These are phyloP conservation scores for Diloba caeruleocephala DNA, from an alignment of 2,888 invertebrate species.

Conservation along the genomic window DNA sequence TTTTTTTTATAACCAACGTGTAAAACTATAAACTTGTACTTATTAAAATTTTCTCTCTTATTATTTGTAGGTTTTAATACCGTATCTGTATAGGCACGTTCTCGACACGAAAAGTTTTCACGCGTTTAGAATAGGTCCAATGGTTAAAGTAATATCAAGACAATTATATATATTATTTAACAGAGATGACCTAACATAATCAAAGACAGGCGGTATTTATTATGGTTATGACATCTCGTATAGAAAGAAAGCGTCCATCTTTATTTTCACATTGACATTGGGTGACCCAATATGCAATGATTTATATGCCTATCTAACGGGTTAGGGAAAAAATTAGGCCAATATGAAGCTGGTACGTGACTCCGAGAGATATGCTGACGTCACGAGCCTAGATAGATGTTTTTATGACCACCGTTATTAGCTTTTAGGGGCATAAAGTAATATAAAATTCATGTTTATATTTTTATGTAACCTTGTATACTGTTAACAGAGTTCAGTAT, in stretches of 20 bases:
- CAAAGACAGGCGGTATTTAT: no score
- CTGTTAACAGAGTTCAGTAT: neutral
- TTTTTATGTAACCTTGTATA: neutral
- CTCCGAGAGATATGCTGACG: slow-evolving; percentile 14
- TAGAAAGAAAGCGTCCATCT: neutral
- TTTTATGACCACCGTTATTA: slow-evolving; percentile 29
- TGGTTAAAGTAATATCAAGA: no score
- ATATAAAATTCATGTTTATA: slow-evolving; percentile 14
- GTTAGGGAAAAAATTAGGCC: slow-evolving; percentile 20
- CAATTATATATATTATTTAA: no score
- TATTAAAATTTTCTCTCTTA: no score
- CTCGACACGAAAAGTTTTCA: no score
- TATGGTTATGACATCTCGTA: neutral
- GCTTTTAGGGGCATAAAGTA: slow-evolving; percentile 12
- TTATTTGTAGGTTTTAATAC: no score
- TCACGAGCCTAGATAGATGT: slow-evolving; percentile 10
- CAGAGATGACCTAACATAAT: no score
- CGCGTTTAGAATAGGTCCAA: no score
- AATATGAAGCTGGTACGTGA: slow-evolving; percentile 40
- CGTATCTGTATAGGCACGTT: no score
- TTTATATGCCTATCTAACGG: slow-evolving; percentile 29
- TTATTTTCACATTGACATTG: neutral
- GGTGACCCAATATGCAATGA: slow-evolving; percentile 4
- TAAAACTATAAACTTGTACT: no score
- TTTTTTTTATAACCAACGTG: no score